Percentiles rank a stretch among this genome's conserved stretches.
These are phyloP conservation scores for Poecilus cupreus DNA, from an alignment of 2,888 invertebrate species.

Conservation along the genomic window DNA sequence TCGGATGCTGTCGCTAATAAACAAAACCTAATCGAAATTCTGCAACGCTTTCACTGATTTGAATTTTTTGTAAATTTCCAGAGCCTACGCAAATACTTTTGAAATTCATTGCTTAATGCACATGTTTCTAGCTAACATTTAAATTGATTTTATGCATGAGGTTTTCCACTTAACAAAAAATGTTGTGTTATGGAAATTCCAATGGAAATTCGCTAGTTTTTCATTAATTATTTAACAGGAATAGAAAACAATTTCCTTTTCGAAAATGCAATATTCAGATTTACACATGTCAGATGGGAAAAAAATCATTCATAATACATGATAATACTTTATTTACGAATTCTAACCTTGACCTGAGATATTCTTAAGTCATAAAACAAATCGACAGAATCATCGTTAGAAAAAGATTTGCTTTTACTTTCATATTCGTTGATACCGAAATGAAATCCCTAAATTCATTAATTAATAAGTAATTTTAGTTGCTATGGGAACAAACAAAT, in stretches of 20 bases:
- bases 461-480: too few relatives aligned
- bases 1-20: too few relatives aligned
- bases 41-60: neutral
- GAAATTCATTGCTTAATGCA: neutral
- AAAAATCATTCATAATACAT: neutral
- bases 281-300: neutral
- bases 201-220: neutral
- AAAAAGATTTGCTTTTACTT: neutral
- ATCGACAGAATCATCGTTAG: neutral
- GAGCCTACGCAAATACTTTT: neutral
- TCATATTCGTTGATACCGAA: neutral
- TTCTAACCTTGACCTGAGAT: neutral
- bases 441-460: too few relatives aligned
- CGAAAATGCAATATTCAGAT: conserved; percentile 5
- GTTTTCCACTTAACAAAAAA: neutral
- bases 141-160: neutral
- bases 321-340: neutral
- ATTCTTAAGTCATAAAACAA: neutral
- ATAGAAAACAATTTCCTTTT: neutral
- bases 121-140: neutral
- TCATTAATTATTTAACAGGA: conserved; percentile 2
- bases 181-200: neutral
- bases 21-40: too few relatives aligned
- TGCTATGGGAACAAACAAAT: too few relatives aligned
- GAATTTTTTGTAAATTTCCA: neutral